Evolutionary conservation across 2,797 vertebrate genomes (phyloP).

Genomic region (Craterocephalus amniculus): DNA sequence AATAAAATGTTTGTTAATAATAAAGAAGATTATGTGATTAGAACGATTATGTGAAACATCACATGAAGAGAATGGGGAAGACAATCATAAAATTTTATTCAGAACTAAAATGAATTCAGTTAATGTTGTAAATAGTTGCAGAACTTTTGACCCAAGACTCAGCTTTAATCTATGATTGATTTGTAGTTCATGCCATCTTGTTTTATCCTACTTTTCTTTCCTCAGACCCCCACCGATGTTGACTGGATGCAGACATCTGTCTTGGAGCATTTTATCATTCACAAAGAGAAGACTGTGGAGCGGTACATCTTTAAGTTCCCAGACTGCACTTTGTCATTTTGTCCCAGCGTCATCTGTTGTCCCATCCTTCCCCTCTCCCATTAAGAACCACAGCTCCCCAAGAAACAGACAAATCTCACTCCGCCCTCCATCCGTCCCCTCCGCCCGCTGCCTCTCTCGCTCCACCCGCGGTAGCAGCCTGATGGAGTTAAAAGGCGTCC

Average conservation of each 20-base stretch:
- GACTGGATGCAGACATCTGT: slow-evolving; percentile 50
- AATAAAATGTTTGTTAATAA: background rate
- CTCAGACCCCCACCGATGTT: slow-evolving; percentile 66
- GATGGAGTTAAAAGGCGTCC: slow-evolving; percentile 86
- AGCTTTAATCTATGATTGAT: background rate
- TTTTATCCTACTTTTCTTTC: background rate
- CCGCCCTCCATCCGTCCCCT: background rate
- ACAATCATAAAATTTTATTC: too few relatives aligned
- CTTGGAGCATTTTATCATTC: slow-evolving; percentile 44
- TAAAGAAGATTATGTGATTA: background rate
- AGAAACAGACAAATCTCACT: slow-evolving; percentile 5
- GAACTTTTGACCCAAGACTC: background rate
- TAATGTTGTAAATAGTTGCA: background rate
- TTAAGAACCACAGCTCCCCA: slow-evolving; percentile 1
- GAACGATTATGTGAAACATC: background rate
- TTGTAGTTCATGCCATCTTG: too few relatives aligned
- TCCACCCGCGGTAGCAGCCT: background rate
- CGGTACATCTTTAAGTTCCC: slow-evolving; percentile 12
- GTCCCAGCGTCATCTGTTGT: background rate
- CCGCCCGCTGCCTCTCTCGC: slow-evolving; percentile 8
- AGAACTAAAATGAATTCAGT: too few relatives aligned
- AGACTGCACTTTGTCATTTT: slow-evolving; percentile 12
- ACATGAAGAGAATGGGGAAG: background rate
- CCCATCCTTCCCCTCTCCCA: background rate
- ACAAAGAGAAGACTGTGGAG: slow-evolving; percentile 20